phyloP scores from a whole-genome alignment of 2,888 invertebrate species.

The Erynnis tages region DNA sequence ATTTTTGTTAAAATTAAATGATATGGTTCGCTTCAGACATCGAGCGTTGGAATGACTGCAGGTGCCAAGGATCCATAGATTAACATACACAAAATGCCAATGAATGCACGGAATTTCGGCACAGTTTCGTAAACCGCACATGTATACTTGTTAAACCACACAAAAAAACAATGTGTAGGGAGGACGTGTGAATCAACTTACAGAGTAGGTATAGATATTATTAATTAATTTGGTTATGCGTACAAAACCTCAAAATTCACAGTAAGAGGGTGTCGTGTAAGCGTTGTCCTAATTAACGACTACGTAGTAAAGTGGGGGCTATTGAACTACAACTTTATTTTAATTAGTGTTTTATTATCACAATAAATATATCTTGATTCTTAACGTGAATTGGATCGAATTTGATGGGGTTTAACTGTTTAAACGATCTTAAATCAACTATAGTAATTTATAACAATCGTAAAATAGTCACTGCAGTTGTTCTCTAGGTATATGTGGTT shows the following conservation, averaged over 20 bases:
- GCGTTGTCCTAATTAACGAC: conserved; percentile 42
- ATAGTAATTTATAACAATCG: conserved; percentile 55
- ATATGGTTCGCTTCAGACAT: no score
- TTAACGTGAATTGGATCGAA: conserved; percentile 47
- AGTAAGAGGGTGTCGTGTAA: conserved; percentile 42
- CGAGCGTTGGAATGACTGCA: conserved; percentile 42
- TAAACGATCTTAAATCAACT: conserved; percentile 62
- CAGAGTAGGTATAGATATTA: conserved; percentile 42
- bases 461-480: conserved; percentile 55
- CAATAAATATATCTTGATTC: conserved; percentile 59
- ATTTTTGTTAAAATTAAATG: no score
- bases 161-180: conserved; percentile 64
- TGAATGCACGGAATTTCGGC: conserved; percentile 51
- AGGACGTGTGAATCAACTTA: conserved; percentile 54
- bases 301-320: conserved; percentile 15
- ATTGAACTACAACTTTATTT: conserved; percentile 17
- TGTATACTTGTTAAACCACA: conserved; percentile 73
- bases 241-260: conserved; percentile 32
- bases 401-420: conserved; percentile 50
- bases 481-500: not conserved
- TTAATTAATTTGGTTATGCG: conserved; percentile 26
- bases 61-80: conserved; percentile 64
- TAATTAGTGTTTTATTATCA: conserved; percentile 41
- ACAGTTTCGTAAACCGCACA: conserved; percentile 66
- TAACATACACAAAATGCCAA: conserved; percentile 56